A percentile compares a stretch with the other conserved stretches of the same genome.
phyloP scores from a whole-genome alignment of 2,888 invertebrate species.

The Drosophila mulleri region DNA sequence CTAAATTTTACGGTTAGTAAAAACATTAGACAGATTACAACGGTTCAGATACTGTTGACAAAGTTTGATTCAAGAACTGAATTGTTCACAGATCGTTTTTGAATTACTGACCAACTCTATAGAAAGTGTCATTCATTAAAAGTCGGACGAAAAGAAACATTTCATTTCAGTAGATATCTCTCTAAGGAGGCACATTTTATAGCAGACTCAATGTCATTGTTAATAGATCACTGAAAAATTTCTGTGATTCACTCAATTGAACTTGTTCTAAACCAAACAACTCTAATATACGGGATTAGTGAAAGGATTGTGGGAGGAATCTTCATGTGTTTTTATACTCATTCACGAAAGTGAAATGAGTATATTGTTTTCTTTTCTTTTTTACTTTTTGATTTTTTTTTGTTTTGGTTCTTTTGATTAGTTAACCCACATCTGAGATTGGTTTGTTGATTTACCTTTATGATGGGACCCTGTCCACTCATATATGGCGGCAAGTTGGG shows the following conservation, averaged over 20 bases:
- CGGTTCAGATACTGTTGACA: too few species aligned
- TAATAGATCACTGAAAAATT: neutral
- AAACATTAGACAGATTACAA: neutral
- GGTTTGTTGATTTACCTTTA: slow-evolving; percentile 90
- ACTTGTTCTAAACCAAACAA: slow-evolving; percentile 1
- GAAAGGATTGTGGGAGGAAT: slow-evolving; percentile 16
- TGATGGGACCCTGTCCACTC: slow-evolving; percentile 93
- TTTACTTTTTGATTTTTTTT: slow-evolving; percentile 21
- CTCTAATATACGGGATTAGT: slow-evolving; percentile 17
- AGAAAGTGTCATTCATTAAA: too few species aligned
- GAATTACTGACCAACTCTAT: too few species aligned
- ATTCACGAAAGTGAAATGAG: too few species aligned
- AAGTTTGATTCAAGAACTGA: neutral
- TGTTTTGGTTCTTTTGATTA: slow-evolving; percentile 24
- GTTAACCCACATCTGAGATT: slow-evolving; percentile 42
- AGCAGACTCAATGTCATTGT: neutral
- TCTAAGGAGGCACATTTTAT: neutral
- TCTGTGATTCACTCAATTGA: neutral
- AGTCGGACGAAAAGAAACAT: too few species aligned
- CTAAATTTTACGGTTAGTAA: neutral
- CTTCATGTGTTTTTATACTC: neutral
- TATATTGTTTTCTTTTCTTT: neutral
- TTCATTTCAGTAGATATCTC: too few species aligned
- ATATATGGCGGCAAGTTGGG: slow-evolving; percentile 86
- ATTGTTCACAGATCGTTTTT: neutral